Percentiles rank a stretch among this genome's conserved stretches.
These are phyloP conservation scores for Drosophila kambysellisi DNA, from an alignment of 2,888 invertebrate genomes.

Conservation along the genomic window DNA sequence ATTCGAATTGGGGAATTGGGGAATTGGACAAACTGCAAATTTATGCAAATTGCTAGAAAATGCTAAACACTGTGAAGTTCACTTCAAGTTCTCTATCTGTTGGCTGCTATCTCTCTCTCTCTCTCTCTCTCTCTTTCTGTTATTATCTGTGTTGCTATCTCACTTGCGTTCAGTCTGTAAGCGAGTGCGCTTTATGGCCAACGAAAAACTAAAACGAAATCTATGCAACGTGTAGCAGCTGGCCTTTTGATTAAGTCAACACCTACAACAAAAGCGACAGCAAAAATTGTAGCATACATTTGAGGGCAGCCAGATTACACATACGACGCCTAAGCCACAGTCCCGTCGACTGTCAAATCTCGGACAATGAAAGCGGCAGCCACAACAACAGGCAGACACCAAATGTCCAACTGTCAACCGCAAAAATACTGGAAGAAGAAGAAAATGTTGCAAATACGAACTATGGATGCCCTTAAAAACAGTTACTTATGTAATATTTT, in stretches of 20 bases:
- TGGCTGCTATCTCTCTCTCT: not conserved
- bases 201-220: conserved; percentile 41
- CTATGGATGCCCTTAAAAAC: conserved; percentile 11
- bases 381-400: conserved; percentile 17
- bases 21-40: conserved; percentile 44
- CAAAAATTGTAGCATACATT: conserved; percentile 46
- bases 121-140: not conserved
- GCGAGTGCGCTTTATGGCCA: conserved; percentile 63
- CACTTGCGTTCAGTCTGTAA: conserved; percentile 38
- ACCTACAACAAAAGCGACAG: conserved; percentile 4
- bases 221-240: conserved; percentile 49
- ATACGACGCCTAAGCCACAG: conserved; percentile 36
- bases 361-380: conserved; percentile 35
- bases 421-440: conserved; percentile 33
- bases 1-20: conserved; percentile 28
- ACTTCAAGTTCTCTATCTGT: conserved; percentile 11
- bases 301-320: conserved; percentile 37
- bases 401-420: conserved; percentile 52
- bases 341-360: conserved; percentile 43
- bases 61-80: conserved; percentile 48
- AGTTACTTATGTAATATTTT: not conserved
- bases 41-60: conserved; percentile 60
- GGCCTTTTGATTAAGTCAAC: conserved; percentile 64
- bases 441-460: not conserved
- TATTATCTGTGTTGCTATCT: conserved; percentile 10